Conservation (phyloP, 92 coral and sea anemone species). For the Virgularia gustaviana region DNA sequence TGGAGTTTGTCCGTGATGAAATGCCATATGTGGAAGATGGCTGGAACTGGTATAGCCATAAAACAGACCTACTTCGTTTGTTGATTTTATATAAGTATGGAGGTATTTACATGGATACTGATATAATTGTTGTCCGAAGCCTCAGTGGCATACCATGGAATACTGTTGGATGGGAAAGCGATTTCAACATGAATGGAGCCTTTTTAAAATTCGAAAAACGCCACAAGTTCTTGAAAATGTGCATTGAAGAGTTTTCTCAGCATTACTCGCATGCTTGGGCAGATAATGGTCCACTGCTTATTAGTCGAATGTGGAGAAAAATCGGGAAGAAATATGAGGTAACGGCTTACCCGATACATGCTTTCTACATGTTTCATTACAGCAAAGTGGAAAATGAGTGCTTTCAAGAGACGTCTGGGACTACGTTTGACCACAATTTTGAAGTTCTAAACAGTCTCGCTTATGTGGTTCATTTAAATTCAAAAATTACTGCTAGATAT, state of each 20-base stretch:
- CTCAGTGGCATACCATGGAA: slow-evolving; percentile 28
- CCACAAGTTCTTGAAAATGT: slow-evolving; percentile 18
- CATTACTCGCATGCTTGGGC: slow-evolving; percentile 29
- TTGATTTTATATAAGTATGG: slow-evolving; percentile 44
- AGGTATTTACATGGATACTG: slow-evolving; percentile 52
- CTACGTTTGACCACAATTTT: neutral
- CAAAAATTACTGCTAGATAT: slow-evolving; percentile 24
- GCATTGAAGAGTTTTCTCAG: slow-evolving; percentile 10
- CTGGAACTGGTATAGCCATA: slow-evolving; percentile 43
- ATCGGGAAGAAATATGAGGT: slow-evolving; percentile 8
- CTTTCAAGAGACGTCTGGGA: slow-evolving; percentile 37
- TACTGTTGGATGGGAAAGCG: slow-evolving; percentile 31
- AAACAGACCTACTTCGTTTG: slow-evolving; percentile 39
- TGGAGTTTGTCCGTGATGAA: slow-evolving; percentile 24
- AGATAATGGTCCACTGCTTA: slow-evolving; percentile 37
- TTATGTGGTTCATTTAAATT: slow-evolving; percentile 39
- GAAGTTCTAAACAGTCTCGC: slow-evolving; percentile 15
- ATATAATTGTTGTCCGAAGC: slow-evolving; percentile 33
- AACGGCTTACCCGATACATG: neutral
- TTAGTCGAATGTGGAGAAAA: slow-evolving; percentile 32
- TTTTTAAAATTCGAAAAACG: slow-evolving; percentile 33
- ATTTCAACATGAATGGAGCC: slow-evolving; percentile 28
- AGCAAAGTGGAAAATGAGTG: neutral
- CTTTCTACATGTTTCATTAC: slow-evolving; percentile 43
- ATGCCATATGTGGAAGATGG: slow-evolving; percentile 26